Evolutionary conservation across 2,888 invertebrate species (phyloP), one percentile per base, ranked within the genome.

Genomic region (Pseudococcus longispinus): DNA sequence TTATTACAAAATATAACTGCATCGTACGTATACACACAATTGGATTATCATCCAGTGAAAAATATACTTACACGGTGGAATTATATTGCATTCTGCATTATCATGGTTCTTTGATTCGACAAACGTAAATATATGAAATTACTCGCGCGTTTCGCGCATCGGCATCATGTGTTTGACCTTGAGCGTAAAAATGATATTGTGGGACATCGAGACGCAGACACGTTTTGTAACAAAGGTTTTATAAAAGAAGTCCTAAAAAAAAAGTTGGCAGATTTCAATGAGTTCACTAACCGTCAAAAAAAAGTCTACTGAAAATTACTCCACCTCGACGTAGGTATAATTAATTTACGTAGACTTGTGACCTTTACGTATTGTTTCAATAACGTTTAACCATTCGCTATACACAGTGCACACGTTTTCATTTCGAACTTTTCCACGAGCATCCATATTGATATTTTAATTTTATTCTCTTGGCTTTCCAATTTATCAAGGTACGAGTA

Each of bases 271-370:
- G 29, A 70, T 18, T 29, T 70, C 15, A 29, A 18, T 18, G 18
- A 70, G 70, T 70, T 70, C 70, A 70, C 29, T 70, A 70, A 70
- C 70, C 70, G 70, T 70, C 70, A 11, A 65, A 65, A 65, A 70
- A 70, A 70, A 29, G 18, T 70, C 29, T 0, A 4, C 29, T 29
- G 29, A 29, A n/a, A 60, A 60, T 15, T 20, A 23, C 60, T 60
- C 60, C 13, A 2, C 60, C 37, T 2, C 37, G 5, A 6, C 9
- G 37, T 37, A 37, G 4, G 60, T 23, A 23, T 60, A 60, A 60
- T 60, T 60, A 60, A 60, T 13, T 60, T 20, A 60, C 60, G 60
- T 5, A 8, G 55, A 55, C n/a, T 13, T 55, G 8, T 60, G 60
- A 60, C 60, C 60, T 60, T 60, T 60, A 60, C 9, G 23, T 23